phyloP scores from a whole-genome alignment of 2,113 vertebrate species.

The Apteryx mantelli region DNA sequence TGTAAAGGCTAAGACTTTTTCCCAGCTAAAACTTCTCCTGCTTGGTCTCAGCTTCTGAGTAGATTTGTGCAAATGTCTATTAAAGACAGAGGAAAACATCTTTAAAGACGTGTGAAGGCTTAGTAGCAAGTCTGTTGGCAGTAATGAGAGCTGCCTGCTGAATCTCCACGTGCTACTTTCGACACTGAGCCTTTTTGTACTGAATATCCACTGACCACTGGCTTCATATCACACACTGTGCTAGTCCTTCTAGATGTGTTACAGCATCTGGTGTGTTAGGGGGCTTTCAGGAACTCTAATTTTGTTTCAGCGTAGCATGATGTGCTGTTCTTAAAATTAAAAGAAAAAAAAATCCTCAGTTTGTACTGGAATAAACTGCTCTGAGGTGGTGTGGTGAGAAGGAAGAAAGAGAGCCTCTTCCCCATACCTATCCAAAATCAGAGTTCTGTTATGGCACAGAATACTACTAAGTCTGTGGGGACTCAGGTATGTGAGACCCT shows the following conservation, averaged over 20 bases:
- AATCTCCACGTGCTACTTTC: not conserved
- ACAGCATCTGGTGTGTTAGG: not conserved
- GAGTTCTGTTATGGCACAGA: not conserved
- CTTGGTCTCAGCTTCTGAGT: not conserved
- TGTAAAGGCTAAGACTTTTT: not conserved
- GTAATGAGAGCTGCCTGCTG: not conserved
- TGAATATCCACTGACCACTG: not conserved
- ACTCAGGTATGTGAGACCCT: not conserved
- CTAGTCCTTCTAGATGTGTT: not conserved
- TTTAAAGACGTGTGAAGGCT: constrained; percentile 30
- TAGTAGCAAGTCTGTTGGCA: not conserved
- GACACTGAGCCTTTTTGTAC: not conserved
- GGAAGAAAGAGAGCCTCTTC: not conserved
- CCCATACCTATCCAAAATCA: not conserved
- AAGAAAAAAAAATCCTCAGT: not conserved
- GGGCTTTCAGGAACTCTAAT: not conserved
- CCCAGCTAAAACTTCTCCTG: constrained; percentile 11
- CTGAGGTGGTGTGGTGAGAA: not conserved
- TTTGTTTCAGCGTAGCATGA: not conserved
- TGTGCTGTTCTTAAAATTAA: not conserved
- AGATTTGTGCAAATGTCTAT: constrained; percentile 28
- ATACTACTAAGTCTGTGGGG: not conserved
- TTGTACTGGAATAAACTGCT: not conserved
- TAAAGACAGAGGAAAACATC: constrained; percentile 32
- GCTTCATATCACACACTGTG: accelerated